These are phyloP conservation scores for Pogoniulus pusillus DNA, from an alignment of 2,797 vertebrate genomes.

Conservation along the genomic window DNA sequence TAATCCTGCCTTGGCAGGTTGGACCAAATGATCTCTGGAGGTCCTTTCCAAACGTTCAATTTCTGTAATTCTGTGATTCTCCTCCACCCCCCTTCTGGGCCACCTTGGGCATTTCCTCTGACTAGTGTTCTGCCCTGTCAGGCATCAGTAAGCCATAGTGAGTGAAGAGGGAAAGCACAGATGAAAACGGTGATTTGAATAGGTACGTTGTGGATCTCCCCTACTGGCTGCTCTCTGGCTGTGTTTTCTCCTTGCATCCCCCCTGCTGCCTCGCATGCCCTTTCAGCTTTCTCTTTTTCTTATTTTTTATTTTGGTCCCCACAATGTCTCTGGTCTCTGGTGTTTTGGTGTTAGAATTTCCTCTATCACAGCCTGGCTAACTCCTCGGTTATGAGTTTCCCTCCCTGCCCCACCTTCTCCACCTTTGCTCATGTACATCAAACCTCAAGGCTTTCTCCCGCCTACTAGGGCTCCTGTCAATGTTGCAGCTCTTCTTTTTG, in stretches of 20 bases:
- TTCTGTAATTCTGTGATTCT: background rate
- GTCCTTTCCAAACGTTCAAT: too few relatives aligned
- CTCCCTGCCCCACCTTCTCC: background rate
- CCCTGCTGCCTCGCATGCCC: background rate
- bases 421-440: background rate
- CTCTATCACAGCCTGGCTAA: background rate
- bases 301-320: background rate
- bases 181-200: background rate
- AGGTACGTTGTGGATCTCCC: background rate
- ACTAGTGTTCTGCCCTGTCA: background rate
- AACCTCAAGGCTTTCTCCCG: background rate
- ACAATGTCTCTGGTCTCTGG: background rate
- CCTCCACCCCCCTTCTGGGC: background rate
- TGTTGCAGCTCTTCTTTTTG: background rate
- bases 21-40: too few relatives aligned
- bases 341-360: background rate
- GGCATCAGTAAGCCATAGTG: too few relatives aligned
- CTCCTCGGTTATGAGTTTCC: background rate
- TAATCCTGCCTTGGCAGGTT: too few relatives aligned
- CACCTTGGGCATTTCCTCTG: background rate
- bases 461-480: background rate
- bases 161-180: background rate
- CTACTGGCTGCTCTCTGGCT: background rate
- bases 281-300: background rate
- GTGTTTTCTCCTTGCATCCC: background rate